Evolutionary conservation across 2,113 vertebrate genomes (phyloP).

Genomic region (Gymnobelideus leadbeateri): DNA sequence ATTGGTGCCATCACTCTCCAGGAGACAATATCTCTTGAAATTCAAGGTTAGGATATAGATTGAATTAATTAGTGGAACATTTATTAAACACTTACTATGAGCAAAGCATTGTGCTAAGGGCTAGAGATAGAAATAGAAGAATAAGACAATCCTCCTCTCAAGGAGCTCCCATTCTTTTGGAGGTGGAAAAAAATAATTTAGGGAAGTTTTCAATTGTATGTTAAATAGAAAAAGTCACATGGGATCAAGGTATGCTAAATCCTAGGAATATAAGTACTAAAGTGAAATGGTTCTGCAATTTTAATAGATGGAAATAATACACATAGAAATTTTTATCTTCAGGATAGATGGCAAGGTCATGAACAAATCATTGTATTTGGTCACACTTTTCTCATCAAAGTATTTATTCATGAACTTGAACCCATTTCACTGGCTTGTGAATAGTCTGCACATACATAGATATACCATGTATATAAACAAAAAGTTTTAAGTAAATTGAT

Average conservation of each 20-base stretch:
- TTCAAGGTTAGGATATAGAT: not conserved
- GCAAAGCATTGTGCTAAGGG: not conserved
- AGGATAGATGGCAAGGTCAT: not conserved
- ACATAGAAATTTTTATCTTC: not conserved
- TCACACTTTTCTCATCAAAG: not conserved
- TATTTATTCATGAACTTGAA: not conserved
- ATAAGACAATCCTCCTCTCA: not conserved
- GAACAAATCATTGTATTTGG: not conserved
- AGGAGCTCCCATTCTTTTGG: not conserved
- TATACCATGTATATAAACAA: constrained; percentile 48
- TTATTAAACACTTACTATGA: not conserved
- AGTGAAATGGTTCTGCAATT: not conserved
- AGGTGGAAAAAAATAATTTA: not conserved
- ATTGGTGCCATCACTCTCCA: not conserved
- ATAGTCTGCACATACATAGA: not conserved
- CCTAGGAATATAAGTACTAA: not conserved
- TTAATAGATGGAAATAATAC: not conserved
- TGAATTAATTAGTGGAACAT: not conserved
- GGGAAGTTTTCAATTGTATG: not conserved
- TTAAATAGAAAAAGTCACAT: not conserved
- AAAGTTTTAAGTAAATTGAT: constrained; percentile 34
- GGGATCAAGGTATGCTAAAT: not conserved
- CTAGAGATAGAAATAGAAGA: not conserved
- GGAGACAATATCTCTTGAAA: not conserved
- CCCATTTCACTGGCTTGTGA: constrained; percentile 17